phyloP scores from a whole-genome alignment of 2,797 vertebrate genomes.

The Malurus leucopterus region DNA sequence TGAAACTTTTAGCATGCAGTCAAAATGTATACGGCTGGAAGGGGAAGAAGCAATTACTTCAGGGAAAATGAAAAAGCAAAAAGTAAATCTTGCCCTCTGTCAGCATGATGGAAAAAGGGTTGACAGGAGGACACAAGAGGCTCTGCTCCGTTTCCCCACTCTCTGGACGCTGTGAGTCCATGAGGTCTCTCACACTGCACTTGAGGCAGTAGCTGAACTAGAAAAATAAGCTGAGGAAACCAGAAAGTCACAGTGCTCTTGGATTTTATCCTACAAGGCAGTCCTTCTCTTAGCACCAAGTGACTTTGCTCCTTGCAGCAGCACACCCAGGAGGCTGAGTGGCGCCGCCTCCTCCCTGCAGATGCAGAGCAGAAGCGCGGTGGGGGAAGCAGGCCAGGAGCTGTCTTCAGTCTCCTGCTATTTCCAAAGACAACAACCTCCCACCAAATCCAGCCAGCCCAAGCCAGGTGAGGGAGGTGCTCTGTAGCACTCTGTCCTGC shows the following conservation, averaged over 20 bases:
- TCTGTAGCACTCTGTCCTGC: not conserved
- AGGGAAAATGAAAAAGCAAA: not conserved
- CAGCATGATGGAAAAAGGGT: not conserved
- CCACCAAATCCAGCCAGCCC: not conserved
- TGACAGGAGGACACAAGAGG: not conserved
- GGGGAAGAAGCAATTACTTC: not conserved
- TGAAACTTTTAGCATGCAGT: not conserved
- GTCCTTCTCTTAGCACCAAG: not conserved
- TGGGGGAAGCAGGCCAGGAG: not conserved
- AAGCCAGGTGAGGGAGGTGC: not conserved
- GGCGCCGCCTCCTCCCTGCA: fast-evolving
- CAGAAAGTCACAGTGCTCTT: not conserved
- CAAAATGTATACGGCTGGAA: not conserved
- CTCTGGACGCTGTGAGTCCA: fast-evolving
- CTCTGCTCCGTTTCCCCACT: not conserved
- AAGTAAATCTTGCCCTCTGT: not conserved
- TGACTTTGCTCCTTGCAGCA: fast-evolving
- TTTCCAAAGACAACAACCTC: not conserved
- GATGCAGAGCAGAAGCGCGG: not conserved
- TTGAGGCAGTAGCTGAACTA: not conserved
- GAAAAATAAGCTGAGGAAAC: not conserved
- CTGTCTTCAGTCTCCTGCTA: not conserved
- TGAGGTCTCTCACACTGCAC: not conserved
- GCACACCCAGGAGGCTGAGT: fast-evolving
- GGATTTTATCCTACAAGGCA: not conserved